Conservation (phyloP, 2,797 vertebrate genomes). For the Steatocranus sp. region DNA sequence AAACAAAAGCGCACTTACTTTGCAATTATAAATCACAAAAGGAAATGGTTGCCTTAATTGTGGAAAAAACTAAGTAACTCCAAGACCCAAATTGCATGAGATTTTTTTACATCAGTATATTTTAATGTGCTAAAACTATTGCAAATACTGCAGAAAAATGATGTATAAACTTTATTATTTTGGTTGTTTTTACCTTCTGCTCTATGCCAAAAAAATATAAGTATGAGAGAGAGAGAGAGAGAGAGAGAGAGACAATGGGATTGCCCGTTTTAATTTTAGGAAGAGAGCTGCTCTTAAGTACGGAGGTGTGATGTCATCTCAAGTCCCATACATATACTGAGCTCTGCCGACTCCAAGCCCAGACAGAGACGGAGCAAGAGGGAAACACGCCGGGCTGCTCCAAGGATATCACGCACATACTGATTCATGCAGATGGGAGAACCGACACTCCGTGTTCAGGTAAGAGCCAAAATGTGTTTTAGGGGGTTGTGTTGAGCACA, state of each 20-base stretch:
- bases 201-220: neutral
- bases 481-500: neutral
- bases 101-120: neutral
- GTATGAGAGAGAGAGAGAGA: neutral
- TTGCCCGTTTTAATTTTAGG: neutral
- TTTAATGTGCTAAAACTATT: neutral
- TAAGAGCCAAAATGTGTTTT: conserved; percentile 25
- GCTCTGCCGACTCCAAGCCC: conserved; percentile 31
- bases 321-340: conserved; percentile 45
- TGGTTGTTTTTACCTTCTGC: neutral
- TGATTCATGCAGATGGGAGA: neutral
- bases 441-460: conserved; percentile 12
- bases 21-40: neutral
- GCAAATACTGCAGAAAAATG: neutral
- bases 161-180: neutral
- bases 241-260: neutral
- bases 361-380: conserved; percentile 47
- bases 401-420: conserved; percentile 3
- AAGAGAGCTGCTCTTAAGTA: conserved; percentile 16
- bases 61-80: neutral
- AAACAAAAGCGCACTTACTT: fast-evolving
- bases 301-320: conserved; percentile 68
- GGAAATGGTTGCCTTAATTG: neutral
- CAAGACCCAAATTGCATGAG: neutral
- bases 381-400: conserved; percentile 8